Conservation (phyloP, 2,888 invertebrate species). For the Mimumesa dahlbomi region DNA sequence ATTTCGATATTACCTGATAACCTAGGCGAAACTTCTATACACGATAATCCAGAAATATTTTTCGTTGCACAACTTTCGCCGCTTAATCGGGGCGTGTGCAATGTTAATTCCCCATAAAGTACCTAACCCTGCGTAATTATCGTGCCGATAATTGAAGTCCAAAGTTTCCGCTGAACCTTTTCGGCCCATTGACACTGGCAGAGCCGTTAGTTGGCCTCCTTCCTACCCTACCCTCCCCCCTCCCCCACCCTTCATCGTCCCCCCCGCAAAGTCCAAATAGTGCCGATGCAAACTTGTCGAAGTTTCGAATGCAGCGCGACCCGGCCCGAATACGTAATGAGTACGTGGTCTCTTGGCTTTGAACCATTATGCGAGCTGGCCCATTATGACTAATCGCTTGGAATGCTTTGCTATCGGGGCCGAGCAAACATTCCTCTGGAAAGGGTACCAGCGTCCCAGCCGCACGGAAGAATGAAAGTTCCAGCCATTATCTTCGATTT, state of each 20-base stretch:
- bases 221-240: too few relatives aligned
- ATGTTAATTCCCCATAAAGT: neutral
- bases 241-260: too few relatives aligned
- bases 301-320: constrained; percentile 56
- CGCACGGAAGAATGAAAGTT: constrained; percentile 25
- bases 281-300: constrained; percentile 58
- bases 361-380: constrained; percentile 47
- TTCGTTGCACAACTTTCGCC: too few relatives aligned
- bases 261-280: constrained; percentile 50
- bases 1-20: too few relatives aligned
- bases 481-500: constrained; percentile 26
- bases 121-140: constrained; percentile 53
- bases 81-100: neutral
- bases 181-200: constrained; percentile 54
- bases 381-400: constrained; percentile 65
- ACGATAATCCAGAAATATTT: too few relatives aligned
- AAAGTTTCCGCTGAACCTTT: constrained; percentile 50
- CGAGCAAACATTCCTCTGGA: constrained; percentile 22
- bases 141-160: constrained; percentile 55
- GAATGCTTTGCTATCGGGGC: constrained; percentile 46
- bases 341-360: constrained; percentile 57
- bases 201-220: constrained; percentile 44
- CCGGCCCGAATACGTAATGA: constrained; percentile 62
- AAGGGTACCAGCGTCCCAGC: constrained; percentile 3
- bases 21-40: too few relatives aligned